These are phyloP conservation scores for Drosophila baimaii DNA, from an alignment of 1,140 invertebrate genomes.

Conservation along the genomic window DNA sequence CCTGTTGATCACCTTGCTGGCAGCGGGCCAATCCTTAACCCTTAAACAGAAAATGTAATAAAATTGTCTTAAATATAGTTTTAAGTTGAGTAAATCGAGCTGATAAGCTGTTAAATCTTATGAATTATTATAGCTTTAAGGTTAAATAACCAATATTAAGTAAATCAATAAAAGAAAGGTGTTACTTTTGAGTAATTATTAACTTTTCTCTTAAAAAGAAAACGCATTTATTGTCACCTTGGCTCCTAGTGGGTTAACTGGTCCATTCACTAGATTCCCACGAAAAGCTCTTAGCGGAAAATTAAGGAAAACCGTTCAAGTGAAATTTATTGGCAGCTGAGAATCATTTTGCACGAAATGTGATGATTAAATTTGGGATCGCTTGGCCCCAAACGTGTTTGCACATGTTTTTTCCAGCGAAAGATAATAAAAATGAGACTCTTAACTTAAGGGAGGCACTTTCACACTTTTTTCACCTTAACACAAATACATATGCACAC, in stretches of 20 bases:
- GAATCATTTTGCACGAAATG: conserved; percentile 32
- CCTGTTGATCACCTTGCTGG: conserved; percentile 55
- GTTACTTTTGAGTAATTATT: background rate
- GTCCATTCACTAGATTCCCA: conserved; percentile 55
- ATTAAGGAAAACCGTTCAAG: conserved; percentile 18
- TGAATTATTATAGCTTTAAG: background rate
- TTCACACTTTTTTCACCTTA: conserved; percentile 6
- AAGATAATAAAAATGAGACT: conserved; percentile 33
- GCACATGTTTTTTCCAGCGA: conserved; percentile 37
- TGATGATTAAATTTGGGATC: conserved; percentile 20
- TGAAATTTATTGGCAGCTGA: conserved; percentile 32
- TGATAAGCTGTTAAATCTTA: background rate
- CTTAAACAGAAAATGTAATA: background rate
- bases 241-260: conserved; percentile 25
- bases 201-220: background rate
- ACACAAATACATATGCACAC: background rate
- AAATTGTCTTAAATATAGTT: too few species aligned
- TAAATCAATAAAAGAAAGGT: background rate
- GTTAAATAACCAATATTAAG: background rate
- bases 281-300: conserved; percentile 41
- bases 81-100: background rate
- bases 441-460: conserved; percentile 46
- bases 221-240: background rate
- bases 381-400: conserved; percentile 22
- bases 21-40: conserved; percentile 38